A percentile compares a stretch with the other conserved stretches of the same genome.
These are phyloP conservation scores for Elanoides forficatus DNA, from an alignment of 2,113 vertebrate genomes.

Conservation along the genomic window DNA sequence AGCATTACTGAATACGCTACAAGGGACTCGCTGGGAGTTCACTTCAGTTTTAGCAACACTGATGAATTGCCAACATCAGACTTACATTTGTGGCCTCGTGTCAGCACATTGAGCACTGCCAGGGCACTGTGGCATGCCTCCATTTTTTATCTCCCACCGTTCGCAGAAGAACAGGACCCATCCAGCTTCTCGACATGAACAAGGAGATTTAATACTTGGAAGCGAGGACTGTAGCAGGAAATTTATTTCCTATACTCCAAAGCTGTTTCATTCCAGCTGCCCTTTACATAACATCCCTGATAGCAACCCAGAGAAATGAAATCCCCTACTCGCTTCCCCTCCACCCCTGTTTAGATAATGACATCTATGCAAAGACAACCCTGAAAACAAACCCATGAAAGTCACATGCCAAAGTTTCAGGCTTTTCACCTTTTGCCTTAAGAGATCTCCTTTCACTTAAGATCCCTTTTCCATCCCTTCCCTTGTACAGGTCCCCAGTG, in stretches of 20 bases:
- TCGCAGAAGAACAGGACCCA: background rate
- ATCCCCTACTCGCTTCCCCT: background rate
- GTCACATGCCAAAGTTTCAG: background rate
- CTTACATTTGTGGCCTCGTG: fast-evolving
- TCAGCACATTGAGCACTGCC: background rate
- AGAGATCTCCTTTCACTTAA: background rate
- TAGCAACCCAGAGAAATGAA: background rate
- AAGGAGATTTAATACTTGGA: background rate
- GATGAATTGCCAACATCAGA: background rate
- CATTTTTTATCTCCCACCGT: background rate
- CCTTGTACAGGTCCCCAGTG: background rate
- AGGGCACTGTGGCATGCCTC: background rate
- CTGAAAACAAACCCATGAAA: background rate
- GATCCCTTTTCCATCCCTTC: background rate
- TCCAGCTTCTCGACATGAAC: fast-evolving
- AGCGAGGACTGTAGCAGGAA: background rate
- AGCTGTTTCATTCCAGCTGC: background rate
- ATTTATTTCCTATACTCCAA: background rate
- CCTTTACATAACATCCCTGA: background rate
- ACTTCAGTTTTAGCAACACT: fast-evolving
- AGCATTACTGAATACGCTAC: background rate
- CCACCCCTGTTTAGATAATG: background rate
- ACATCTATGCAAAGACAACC: background rate
- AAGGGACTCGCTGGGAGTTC: fast-evolving
- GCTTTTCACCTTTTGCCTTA: background rate